Base-by-base conservation (phyloP, 2,888 invertebrate species). In the Synanthedon formicaeformis region DNA sequence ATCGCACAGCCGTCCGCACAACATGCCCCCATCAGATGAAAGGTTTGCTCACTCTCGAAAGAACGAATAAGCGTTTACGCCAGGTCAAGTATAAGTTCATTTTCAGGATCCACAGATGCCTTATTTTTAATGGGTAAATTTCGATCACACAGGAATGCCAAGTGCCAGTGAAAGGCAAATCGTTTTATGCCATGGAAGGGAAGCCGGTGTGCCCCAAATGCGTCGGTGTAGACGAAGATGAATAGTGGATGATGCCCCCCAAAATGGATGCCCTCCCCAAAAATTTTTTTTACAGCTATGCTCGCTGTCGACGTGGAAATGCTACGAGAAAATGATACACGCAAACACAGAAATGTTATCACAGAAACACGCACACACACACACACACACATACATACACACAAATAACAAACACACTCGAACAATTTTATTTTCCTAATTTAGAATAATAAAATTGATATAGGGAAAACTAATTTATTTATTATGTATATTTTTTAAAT, bases 171-270 rank as follows among this genome's bases (percentile, higher is more conserved):
- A 94, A 94, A 82, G 96, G 97, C 75, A 96, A 96, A 82, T 96
- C 96, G 58, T 98, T 98, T 91, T 98, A 97, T 89, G 97, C 97
- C 66, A 96, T 97, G 91, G 97, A 98, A 88, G 96, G 96, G 70
- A 94, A 96, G 83, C 98, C 97, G 48, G 97, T 97, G 75, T 98
- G 98, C 89, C 96, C 96, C 55, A 92, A 92, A 86, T 96, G 96
- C 88, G 95, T 94, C 78, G 96, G 96, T 69, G 94, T 94, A 64
- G 96, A 96, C 71, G 96, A 96, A 75, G 95, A 95, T 71, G 95
- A 91, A 78, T 85, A 85, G 81, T 66, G 66, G 67, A 82, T 81
- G 78, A 73, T 61, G 61, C 68, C 56, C 16, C 69, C 57, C 61
- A 56, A 73, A 71, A 73, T 58, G 77, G 71, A 83, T 83, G 84